phyloP scores from a whole-genome alignment of 2,113 vertebrate genomes.

The rabbit (Oryctolagus cuniculus) region mOryCun1.1 NC_091434.1:100345001-100345500 shows the following conservation, averaged over 20 bases:
- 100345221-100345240: not conserved
- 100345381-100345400: not conserved
- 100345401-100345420: not conserved
- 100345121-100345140: not conserved
- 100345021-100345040: not conserved
- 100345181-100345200: not conserved
- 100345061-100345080: not conserved
- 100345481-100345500: not conserved
- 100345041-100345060: not conserved
- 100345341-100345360: no score
- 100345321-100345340: no score
- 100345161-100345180: slow-evolving; percentile 12
- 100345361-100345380: not conserved
- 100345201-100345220: not conserved
- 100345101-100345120: not conserved
- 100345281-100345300: no score
- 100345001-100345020: not conserved
- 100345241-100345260: not conserved
- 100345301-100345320: no score
- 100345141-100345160: slow-evolving; percentile 33
- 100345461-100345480: not conserved
- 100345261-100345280: not conserved
- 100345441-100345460: not conserved
- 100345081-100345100: not conserved
- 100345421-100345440: not conserved